A percentile compares a stretch with the other conserved stretches of the same genome.
These are phyloP conservation scores for Caenorhabditis elegans DNA, from an alignment of 1,140 invertebrate species.

Conservation along the genomic window WBcel235 BX284602.5:2797501-2798000, in stretches of 20 bases:
- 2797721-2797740: too few relatives aligned
- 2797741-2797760: constrained; percentile 63
- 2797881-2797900: constrained; percentile 31
- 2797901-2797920: constrained; percentile 48
- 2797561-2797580: constrained; percentile 62
- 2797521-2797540: not conserved
- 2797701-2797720: constrained; percentile 57
- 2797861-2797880: constrained; percentile 57
- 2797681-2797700: constrained; percentile 57
- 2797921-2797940: constrained; percentile 49
- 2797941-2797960: constrained; percentile 41
- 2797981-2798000: constrained; percentile 58
- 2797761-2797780: constrained; percentile 64
- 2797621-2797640: constrained; percentile 66
- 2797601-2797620: constrained; percentile 66
- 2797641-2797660: constrained; percentile 62
- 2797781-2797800: constrained; percentile 64
- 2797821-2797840: constrained; percentile 62
- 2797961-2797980: constrained; percentile 41
- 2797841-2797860: constrained; percentile 62
- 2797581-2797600: constrained; percentile 64
- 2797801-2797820: constrained; percentile 63
- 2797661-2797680: constrained; percentile 63
- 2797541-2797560: constrained; percentile 58
- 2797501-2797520: too few relatives aligned